These are phyloP conservation scores for Trichosurus vulpecula DNA, from an alignment of 2,797 vertebrate species.

Conservation along the genomic window DNA sequence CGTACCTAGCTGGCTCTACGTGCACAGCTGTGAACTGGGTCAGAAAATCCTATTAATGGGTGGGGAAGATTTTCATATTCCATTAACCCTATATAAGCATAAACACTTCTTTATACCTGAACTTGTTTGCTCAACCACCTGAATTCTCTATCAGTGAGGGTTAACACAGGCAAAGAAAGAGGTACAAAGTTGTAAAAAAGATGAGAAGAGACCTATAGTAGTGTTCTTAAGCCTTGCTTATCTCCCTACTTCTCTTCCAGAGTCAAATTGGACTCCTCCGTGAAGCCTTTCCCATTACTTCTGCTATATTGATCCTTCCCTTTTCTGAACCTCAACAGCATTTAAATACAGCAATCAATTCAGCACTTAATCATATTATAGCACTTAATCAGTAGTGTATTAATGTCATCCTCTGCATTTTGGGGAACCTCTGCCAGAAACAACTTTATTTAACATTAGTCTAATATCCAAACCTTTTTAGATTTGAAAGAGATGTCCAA, in stretches of 20 bases:
- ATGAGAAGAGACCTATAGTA: conserved; percentile 5
- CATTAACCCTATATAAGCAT: too few relatives aligned
- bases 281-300: background rate
- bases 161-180: background rate
- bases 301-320: background rate
- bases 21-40: too few relatives aligned
- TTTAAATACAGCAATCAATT: background rate
- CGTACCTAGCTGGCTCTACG: too few relatives aligned
- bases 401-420: background rate
- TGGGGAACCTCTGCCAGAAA: background rate
- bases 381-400: background rate
- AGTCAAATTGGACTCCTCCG: background rate
- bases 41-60: too few relatives aligned
- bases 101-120: background rate
- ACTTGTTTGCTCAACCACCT: conserved; percentile 11
- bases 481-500: background rate
- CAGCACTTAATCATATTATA: background rate
- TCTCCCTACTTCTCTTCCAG: background rate
- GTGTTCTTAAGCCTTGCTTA: background rate
- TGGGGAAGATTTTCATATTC: too few relatives aligned
- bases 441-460: background rate
- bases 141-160: conserved; percentile 13
- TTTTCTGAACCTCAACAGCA: background rate
- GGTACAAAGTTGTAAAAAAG: background rate
- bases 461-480: background rate